Evolutionary conservation across 1,140 invertebrate genomes (phyloP).

Genomic region (Acromyrmex charruanus): DNA sequence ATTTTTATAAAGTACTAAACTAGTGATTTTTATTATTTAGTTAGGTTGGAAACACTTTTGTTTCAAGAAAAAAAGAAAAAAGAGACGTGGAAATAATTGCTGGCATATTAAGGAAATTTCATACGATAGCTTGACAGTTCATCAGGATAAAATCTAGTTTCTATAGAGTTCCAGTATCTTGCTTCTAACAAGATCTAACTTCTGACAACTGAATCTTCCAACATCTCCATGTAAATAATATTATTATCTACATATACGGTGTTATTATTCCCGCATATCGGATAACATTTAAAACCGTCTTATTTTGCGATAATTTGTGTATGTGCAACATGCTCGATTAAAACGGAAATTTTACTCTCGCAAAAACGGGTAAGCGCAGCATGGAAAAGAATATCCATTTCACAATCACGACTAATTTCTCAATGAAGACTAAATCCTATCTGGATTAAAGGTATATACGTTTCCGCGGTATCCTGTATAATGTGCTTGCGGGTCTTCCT

Average conservation of each 20-base stretch:
- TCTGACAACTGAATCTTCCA: slow-evolving; percentile 4
- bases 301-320: not conserved
- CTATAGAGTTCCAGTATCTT: too few relatives aligned
- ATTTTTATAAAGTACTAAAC: not conserved
- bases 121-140: slow-evolving; percentile 13
- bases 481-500: not conserved
- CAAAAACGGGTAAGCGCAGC: not conserved
- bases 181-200: not conserved
- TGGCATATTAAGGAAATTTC: not conserved
- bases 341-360: not conserved
- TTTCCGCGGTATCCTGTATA: not conserved
- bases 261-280: too few relatives aligned
- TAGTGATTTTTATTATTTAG: not conserved
- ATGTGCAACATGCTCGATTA: not conserved
- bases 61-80: not conserved
- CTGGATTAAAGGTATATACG: slow-evolving; percentile 6
- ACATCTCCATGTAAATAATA: slow-evolving; percentile 14
- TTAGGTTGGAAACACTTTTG: not conserved
- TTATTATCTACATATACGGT: not conserved
- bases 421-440: slow-evolving; percentile 7
- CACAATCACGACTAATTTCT: slow-evolving; percentile 36
- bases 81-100: not conserved
- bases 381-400: slow-evolving; percentile 18
- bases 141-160: not conserved
- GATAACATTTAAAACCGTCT: not conserved